A percentile compares a stretch with the other conserved stretches of the same genome.
Evolutionary conservation across 2,888 invertebrate species (phyloP).

Genomic region (Zonitis immaculata): DNA sequence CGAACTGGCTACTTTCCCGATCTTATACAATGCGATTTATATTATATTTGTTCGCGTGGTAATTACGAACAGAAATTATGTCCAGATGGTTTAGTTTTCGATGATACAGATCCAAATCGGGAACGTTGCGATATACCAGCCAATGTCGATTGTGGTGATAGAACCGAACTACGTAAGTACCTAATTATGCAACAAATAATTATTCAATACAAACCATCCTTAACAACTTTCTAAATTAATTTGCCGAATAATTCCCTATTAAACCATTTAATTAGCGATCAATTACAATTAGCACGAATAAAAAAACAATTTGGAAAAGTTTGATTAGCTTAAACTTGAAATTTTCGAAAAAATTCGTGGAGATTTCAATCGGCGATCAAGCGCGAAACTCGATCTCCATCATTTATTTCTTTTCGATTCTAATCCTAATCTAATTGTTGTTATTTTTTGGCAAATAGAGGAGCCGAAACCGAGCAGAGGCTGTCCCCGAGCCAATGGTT

Average conservation of each 20-base stretch:
- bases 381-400: neutral
- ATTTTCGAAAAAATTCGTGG: neutral
- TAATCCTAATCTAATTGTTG: neutral
- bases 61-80: conserved; percentile 63
- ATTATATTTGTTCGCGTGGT: conserved; percentile 67
- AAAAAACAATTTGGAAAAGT: too few relatives aligned
- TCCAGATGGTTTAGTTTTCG: conserved; percentile 74
- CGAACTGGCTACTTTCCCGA: conserved; percentile 72
- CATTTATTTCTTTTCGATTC: neutral
- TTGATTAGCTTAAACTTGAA: too few relatives aligned
- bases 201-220: conserved; percentile 1
- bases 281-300: too few relatives aligned
- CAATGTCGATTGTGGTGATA: conserved; percentile 72
- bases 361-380: neutral
- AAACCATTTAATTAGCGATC: too few relatives aligned
- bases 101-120: conserved; percentile 65
- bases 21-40: conserved; percentile 71
- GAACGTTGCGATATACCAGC: conserved; percentile 73
- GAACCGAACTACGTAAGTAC: conserved; percentile 67
- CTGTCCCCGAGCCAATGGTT: conserved; percentile 74
- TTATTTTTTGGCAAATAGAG: conserved; percentile 52
- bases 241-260: too few relatives aligned
- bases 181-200: neutral
- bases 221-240: neutral
- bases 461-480: conserved; percentile 66